Evolutionary conservation across 2,888 invertebrate genomes (phyloP).

Genomic region (Scaptomyza caliginosa): DNA sequence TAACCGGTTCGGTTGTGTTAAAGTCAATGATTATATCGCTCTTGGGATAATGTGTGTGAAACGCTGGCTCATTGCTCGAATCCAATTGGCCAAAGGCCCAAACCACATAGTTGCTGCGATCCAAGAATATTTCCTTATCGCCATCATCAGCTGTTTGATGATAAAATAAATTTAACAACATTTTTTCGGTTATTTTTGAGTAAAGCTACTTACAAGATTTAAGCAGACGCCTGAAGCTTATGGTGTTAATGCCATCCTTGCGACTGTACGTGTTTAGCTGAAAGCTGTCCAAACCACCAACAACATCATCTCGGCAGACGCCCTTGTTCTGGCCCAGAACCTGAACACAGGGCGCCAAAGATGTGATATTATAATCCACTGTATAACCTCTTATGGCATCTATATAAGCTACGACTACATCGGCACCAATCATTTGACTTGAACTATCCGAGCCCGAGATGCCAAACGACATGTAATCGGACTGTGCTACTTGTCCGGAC

Average conservation of each 20-base stretch:
- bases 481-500: conserved; percentile 88
- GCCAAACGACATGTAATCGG: conserved; percentile 96
- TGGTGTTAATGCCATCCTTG: conserved; percentile 90
- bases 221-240: conserved; percentile 91
- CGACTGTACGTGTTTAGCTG: conserved; percentile 90
- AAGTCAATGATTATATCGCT: conserved; percentile 88
- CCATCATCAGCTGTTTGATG: conserved; percentile 88
- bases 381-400: conserved; percentile 90
- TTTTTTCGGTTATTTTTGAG: background rate
- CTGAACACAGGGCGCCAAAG: conserved; percentile 92
- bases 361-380: conserved; percentile 93
- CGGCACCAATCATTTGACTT: conserved; percentile 93
- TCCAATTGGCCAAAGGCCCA: conserved; percentile 95
- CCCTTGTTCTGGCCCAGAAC: conserved; percentile 94
- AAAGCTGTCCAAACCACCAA: conserved; percentile 92
- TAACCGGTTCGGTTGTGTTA: conserved; percentile 86
- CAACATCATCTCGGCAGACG: conserved; percentile 92
- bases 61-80: conserved; percentile 90
- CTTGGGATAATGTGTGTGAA: conserved; percentile 92
- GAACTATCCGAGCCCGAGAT: conserved; percentile 89
- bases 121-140: conserved; percentile 89
- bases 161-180: too few species aligned
- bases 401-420: conserved; percentile 91
- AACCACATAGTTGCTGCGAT: conserved; percentile 88
- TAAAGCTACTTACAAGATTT: conserved; percentile 87